phyloP scores from a whole-genome alignment of 2,113 vertebrate species.

The Phrynocephalus versicolor region DNA sequence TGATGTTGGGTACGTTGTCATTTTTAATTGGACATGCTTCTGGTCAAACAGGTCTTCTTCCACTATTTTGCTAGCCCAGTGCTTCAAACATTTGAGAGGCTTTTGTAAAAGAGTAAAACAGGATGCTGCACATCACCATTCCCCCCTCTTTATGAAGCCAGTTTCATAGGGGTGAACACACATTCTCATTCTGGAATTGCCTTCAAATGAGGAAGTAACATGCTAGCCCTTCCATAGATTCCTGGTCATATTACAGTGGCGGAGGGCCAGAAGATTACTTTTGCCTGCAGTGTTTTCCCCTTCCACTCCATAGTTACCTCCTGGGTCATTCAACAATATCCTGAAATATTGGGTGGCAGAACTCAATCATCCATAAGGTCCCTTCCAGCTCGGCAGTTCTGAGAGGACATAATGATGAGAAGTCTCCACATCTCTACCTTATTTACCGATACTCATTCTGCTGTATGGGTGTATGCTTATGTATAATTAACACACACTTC shows the following conservation, averaged over 20 bases:
- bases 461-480: not conserved
- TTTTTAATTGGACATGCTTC: not conserved
- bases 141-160: not conserved
- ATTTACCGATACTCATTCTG: not conserved
- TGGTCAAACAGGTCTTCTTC: not conserved
- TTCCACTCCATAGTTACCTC: not conserved
- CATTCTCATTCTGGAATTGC: not conserved
- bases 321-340: not conserved
- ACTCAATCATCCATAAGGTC: too few species aligned
- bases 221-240: not conserved
- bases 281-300: not conserved
- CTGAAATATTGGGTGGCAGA: not conserved
- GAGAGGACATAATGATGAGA: not conserved
- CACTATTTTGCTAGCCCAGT: not conserved
- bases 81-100: not conserved
- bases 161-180: not conserved
- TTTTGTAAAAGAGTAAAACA: not conserved
- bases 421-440: not conserved
- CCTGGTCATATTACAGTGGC: too few species aligned
- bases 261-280: not conserved
- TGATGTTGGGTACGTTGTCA: not conserved
- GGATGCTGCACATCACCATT: not conserved
- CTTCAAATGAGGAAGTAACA: not conserved
- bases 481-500: not conserved
- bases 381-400: not conserved